Percentiles rank a stretch among this genome's conserved stretches.
Evolutionary conservation across 2,797 vertebrate species (phyloP).

Genomic region (Poecile montanus): DNA sequence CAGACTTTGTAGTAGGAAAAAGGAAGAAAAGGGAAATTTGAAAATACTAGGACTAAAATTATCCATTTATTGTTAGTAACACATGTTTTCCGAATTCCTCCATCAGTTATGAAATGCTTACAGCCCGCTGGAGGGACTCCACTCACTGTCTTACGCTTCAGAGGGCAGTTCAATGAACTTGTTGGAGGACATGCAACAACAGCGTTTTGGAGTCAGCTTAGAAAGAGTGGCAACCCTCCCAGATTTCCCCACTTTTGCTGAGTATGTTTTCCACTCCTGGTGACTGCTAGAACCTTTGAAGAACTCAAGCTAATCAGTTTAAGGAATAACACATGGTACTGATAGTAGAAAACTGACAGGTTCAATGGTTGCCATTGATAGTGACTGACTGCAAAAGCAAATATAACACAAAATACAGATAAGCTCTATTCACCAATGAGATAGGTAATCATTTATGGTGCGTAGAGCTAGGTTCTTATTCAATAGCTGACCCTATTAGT

Average conservation of each 20-base stretch:
- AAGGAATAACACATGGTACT: neutral
- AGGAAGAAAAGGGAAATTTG: neutral
- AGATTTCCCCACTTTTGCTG: too few species aligned
- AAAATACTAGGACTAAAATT: neutral
- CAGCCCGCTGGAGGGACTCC: accelerated
- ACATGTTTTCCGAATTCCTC: neutral
- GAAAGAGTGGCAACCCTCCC: neutral
- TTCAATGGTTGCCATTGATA: neutral
- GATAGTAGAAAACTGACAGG: neutral
- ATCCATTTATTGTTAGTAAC: neutral
- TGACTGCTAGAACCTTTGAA: neutral
- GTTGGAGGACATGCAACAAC: neutral
- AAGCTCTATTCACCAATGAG: neutral
- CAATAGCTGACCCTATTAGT: neutral
- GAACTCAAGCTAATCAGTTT: neutral
- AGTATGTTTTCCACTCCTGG: neutral
- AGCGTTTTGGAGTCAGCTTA: neutral
- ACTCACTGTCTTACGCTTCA: neutral
- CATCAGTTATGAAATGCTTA: neutral
- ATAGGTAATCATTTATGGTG: neutral
- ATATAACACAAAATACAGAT: neutral
- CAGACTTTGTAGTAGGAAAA: neutral
- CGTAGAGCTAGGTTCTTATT: neutral
- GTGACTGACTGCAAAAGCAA: neutral
- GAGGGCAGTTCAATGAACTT: neutral